A percentile compares a stretch with the other conserved stretches of the same genome.
Conservation (phyloP, 2,113 vertebrate species). For the Anhinga anhinga region DNA sequence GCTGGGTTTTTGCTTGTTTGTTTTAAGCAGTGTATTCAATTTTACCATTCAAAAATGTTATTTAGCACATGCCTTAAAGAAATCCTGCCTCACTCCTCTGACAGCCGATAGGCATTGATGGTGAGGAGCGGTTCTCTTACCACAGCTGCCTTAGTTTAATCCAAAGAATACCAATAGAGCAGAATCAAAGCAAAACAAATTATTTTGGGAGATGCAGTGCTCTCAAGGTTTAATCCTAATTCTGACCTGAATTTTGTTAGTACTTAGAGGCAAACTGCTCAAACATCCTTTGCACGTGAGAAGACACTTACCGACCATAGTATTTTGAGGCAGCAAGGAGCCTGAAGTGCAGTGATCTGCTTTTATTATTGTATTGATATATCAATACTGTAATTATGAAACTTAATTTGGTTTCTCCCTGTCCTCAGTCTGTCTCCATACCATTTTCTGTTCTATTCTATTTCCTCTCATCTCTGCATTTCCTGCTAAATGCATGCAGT, state of each 20-base stretch:
- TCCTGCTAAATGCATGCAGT: not conserved
- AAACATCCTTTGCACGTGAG: not conserved
- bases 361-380: not conserved
- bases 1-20: not conserved
- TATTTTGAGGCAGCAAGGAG: not conserved
- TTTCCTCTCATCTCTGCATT: not conserved
- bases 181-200: not conserved
- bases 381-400: not conserved
- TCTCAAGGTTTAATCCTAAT: not conserved
- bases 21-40: not conserved
- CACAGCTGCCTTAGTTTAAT: not conserved
- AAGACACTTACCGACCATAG: not conserved
- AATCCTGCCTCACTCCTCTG: not conserved
- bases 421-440: not conserved
- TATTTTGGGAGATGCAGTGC: not conserved
- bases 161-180: not conserved
- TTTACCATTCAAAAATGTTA: not conserved
- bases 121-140: not conserved
- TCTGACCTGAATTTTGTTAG: not conserved
- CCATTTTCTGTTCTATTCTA: not conserved
- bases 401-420: not conserved
- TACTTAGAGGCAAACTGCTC: not conserved
- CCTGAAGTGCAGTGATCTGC: not conserved
- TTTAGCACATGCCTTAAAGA: not conserved
- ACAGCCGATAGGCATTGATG: fast-evolving